Conservation (phyloP, 2,888 invertebrate species). For the Steromphala cineraria region DNA sequence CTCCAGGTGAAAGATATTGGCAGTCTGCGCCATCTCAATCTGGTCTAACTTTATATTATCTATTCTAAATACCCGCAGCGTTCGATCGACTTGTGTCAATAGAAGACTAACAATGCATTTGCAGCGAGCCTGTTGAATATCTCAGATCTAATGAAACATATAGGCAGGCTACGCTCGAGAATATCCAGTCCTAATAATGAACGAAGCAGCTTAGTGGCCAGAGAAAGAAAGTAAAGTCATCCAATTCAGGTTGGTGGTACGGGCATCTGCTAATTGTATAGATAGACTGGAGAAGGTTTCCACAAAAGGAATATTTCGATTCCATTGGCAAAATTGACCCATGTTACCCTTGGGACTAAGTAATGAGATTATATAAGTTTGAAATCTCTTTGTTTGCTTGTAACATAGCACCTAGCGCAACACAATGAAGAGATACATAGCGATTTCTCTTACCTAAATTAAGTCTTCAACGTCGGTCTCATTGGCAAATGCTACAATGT, state of each 20-base stretch:
- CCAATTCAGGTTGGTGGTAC: neutral
- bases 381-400: neutral
- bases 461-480: no score
- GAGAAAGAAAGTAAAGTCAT: neutral
- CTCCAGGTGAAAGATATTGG: no score
- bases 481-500: no score
- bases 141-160: neutral
- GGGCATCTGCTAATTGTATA: neutral
- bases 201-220: neutral
- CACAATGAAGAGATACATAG: no score
- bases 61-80: neutral
- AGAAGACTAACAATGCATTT: neutral
- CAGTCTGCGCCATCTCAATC: neutral
- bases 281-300: neutral
- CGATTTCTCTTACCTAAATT: no score
- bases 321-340: neutral
- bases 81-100: neutral
- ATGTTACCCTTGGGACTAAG: neutral
- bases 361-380: neutral
- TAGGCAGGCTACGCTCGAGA: neutral
- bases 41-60: neutral
- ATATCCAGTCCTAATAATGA: constrained; percentile 2
- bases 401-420: neutral
- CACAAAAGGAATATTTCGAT: neutral
- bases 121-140: neutral